Evolutionary conservation across 2,888 invertebrate species (phyloP), one percentile per base, ranked within the genome.

Genomic region (Euzetes globulus): DNA sequence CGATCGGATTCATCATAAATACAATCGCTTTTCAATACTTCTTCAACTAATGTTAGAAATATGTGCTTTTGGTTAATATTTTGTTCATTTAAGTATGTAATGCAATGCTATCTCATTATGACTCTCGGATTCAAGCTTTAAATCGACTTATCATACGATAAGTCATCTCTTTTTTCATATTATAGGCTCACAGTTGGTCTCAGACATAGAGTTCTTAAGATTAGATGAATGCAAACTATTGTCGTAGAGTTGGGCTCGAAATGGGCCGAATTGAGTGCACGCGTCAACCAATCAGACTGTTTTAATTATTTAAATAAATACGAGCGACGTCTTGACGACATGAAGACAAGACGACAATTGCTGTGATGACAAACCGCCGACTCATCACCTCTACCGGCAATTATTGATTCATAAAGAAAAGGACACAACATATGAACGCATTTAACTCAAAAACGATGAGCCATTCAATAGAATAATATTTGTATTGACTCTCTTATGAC

Each of bases 81-180:
- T 2, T 60, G 15, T 27, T 15, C 6, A 27, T 27, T 60, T 60
- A 60, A 27, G 60, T 60, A 29, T 60, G 17, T 15, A 27, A 60
- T 60, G 25, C 72, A 45, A 45, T 73, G 73, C 73, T 45, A 22
- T 73, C 65, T 73, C 73, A 73, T 65, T 73, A 37, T 73, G 73
- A 73, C 73, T 73, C 65, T 73, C 63, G 29, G 33, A 70, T 50
- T 45, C 19, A 45, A 37, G 45, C 13, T 33, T 29, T 27, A 29
- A 60, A 60, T 60, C 60, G 17, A 60, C 60, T 19, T 19, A 50
- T 50, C 50, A 50, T 50, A 50, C 19, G 19, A 50, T 25, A 25
- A 60, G 60, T 60, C 60, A 60, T 60, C 27, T 29, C 29, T 29
- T 60, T 60, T 60, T 27, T 13, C 5, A 11, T 1, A 60, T 27